Evolutionary conservation across 1,140 invertebrate genomes (phyloP).

Genomic region (Tribolium madens): DNA sequence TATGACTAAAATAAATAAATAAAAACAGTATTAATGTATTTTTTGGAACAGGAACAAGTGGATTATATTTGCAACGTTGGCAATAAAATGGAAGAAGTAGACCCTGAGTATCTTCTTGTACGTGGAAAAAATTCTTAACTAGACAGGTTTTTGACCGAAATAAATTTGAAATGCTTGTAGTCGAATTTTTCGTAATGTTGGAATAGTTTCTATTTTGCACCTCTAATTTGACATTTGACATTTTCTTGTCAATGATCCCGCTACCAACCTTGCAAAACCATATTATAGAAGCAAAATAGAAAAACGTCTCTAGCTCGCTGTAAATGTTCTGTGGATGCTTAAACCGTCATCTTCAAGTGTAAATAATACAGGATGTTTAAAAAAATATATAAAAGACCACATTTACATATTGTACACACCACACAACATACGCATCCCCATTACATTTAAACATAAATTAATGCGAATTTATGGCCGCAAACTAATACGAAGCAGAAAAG

Average conservation of each 20-base stretch:
- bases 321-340: background rate
- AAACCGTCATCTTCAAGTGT: background rate
- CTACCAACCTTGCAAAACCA: no score
- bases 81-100: conserved; percentile 41
- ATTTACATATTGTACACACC: background rate
- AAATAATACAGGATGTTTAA: background rate
- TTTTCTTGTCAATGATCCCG: no score
- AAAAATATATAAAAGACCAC: background rate
- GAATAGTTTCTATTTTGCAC: background rate
- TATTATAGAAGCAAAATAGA: no score
- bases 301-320: no score
- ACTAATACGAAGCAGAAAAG: background rate
- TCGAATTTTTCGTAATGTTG: background rate
- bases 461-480: background rate
- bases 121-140: conserved; percentile 6
- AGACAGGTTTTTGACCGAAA: background rate
- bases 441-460: conserved; percentile 29
- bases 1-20: no score
- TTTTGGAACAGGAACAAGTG: conserved; percentile 57
- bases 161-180: background rate
- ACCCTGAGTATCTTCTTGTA: background rate
- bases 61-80: conserved; percentile 61
- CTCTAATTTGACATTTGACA: background rate
- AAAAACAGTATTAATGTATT: conserved; percentile 18
- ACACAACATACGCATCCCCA: conserved; percentile 23